These are phyloP conservation scores for Chrysocyon brachyurus DNA, from an alignment of 2,797 vertebrate genomes.

Conservation along the genomic window DNA sequence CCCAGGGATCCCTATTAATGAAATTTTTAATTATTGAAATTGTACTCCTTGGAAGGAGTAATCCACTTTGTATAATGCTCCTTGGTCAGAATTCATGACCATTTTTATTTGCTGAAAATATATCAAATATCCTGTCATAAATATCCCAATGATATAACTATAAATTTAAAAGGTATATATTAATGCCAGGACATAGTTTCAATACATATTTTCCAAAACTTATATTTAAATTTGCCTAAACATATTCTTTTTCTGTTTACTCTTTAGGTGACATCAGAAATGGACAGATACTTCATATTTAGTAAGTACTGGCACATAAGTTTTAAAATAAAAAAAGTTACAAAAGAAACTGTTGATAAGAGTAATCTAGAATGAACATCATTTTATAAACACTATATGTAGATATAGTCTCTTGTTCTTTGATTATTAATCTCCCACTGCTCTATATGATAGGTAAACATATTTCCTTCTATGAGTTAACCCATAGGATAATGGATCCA, in stretches of 20 bases:
- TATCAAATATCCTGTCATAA: background rate
- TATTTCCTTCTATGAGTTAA: background rate
- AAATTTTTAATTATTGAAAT: background rate
- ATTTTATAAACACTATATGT: background rate
- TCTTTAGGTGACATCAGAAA: background rate
- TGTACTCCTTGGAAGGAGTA: background rate
- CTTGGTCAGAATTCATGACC: background rate
- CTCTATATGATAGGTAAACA: background rate
- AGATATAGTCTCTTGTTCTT: background rate
- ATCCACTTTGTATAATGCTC: background rate
- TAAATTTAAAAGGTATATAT: background rate
- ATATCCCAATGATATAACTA: background rate
- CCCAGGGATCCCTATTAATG: background rate
- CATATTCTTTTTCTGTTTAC: background rate
- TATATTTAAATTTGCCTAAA: background rate
- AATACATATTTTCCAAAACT: background rate
- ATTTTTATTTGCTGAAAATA: background rate
- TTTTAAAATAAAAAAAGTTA: too few relatives aligned
- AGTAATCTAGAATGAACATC: background rate
- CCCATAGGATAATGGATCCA: background rate
- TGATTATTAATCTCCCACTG: background rate
- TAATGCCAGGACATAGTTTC: background rate
- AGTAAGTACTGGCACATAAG: background rate
- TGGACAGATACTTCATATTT: background rate
- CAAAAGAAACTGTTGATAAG: background rate